Evolutionary conservation across 1,140 invertebrate species (phyloP), one percentile per base, ranked within the genome.

Genomic region (Drosophila ogumai): DNA sequence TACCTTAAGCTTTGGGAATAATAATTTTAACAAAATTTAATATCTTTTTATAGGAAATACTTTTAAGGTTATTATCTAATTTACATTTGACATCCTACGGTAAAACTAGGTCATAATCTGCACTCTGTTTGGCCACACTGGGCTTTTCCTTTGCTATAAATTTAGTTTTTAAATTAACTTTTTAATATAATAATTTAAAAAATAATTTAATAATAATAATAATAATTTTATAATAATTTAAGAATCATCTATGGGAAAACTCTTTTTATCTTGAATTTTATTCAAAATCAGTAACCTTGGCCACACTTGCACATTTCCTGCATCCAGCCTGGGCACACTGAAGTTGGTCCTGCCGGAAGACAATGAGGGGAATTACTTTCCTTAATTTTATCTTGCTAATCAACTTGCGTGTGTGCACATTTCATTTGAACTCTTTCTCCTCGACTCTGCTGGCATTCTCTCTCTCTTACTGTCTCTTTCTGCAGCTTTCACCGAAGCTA

Each of bases 331-430:
- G 56, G 40, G 13, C 56, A 32, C 28, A n/a, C 43, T 32, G 19
- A 8, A 10, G 10, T 25, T n/a, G 15, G 3, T 54, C 32, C 22
- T 6, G 13, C 34, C 13, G 34, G 34, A 38, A 38, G 34, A 55
- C 52, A 55, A 38, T 8, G 8, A 38, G 13, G 10, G 34, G 52
- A 15, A 1, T 13, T 55, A 9, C 34, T n/a, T 38, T 22, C 25
- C 25, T 38, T 50, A 50, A 32, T 65, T 65, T 25, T 25, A 34
- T 65, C 56, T 32, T 50, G 60, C 28, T 50, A 68, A 50, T 68
- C 65, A 50, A 68, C 44, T 68, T 68, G 61, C 44, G 65, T 66
- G 60, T 64, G 32, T 54, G 52, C 50, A 57, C 50, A 50, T 50
- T 50, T 50, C 19, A 50, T 50, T 50, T 50, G 28, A 50, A 32